Base-by-base conservation (phyloP, 2,113 vertebrate species). In the Platichthys flesus region DNA sequence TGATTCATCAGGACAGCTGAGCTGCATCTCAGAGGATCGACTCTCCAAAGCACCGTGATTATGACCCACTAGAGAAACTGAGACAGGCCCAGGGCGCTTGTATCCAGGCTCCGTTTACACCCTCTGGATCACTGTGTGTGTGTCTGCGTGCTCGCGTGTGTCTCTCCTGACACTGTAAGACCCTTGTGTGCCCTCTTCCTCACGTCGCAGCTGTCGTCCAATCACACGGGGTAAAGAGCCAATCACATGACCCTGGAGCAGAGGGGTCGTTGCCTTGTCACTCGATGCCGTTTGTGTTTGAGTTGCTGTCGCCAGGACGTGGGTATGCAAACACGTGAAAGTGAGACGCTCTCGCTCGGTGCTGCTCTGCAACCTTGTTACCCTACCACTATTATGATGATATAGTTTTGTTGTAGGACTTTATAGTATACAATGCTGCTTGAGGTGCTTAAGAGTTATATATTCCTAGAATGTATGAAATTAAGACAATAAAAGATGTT, bases 261-360 rank as follows among this genome's bases (percentile, higher is more conserved):
- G 74, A 79, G 78, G 9, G 76, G 77, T 76, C 76, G 84, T 67
- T 76, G 72, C 74, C 62, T 15, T 89, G 92, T 91, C 82, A 93
- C 83, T 84, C 45, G 83, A 91, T 83, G 89, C 89, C 59, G 14
- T 69, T 66, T 87, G 82, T 90, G 52, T 88, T 84, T 85, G 65
- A 82, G 81, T 60, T 67, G 77, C 75, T 58, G 66, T 81, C 88
- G 77, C 87, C 76, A 62, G 72, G 84, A 85, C 73, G 9, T 57
- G 74, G 66, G 64, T 61, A 89, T 85, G 76, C 81, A 88, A 86
- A 89, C 78, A 79, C 66, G 76, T 85, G 71, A 83, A 86, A 76
- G 67, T 49, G 73, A 81, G 66, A 68, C 28, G 18, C 55, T 82
- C 35, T 73, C 71, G 56, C 71, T 79, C 71, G 4, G 47, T 60